These are phyloP conservation scores for Himantopus leucocephalus DNA, from an alignment of 2,113 vertebrate genomes.

Conservation along the genomic window DNA sequence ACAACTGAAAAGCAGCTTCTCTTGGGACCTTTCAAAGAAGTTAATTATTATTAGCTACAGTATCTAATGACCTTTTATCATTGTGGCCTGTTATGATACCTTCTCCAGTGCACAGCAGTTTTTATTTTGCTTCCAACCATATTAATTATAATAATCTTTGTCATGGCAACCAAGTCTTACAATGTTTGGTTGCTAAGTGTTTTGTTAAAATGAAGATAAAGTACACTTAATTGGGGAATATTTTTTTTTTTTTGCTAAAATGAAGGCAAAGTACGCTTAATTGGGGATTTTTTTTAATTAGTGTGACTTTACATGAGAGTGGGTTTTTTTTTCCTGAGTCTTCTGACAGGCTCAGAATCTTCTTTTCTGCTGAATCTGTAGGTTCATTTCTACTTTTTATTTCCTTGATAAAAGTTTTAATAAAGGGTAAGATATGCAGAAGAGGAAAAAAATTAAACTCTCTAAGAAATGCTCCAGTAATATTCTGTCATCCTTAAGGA, in stretches of 20 bases:
- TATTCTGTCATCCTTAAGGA: background rate
- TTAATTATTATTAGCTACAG: background rate
- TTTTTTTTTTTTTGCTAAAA: conserved; percentile 7
- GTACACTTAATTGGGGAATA: conserved; percentile 20
- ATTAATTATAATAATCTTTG: conserved; percentile 49
- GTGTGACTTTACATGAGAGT: background rate
- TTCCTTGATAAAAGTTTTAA: background rate
- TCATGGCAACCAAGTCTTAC: conserved; percentile 11
- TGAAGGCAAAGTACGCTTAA: conserved; percentile 32
- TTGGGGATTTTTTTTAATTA: conserved; percentile 2
- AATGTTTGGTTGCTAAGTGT: conserved; percentile 7
- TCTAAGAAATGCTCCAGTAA: background rate
- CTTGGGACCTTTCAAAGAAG: background rate
- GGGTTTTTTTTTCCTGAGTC: background rate
- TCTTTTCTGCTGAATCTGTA: conserved; percentile 31
- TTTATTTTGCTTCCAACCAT: conserved; percentile 15
- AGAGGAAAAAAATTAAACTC: background rate
- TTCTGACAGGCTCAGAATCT: conserved; percentile 41
- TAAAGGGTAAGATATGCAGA: background rate
- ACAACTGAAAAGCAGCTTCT: background rate
- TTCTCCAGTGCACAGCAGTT: background rate
- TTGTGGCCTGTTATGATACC: background rate
- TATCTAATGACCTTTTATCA: background rate
- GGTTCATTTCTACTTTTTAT: background rate
- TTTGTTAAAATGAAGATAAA: conserved; percentile 40